A percentile compares a stretch with the other conserved stretches of the same genome.
phyloP scores from a whole-genome alignment of 1,140 invertebrate genomes.

The Penaeus indicus region DNA sequence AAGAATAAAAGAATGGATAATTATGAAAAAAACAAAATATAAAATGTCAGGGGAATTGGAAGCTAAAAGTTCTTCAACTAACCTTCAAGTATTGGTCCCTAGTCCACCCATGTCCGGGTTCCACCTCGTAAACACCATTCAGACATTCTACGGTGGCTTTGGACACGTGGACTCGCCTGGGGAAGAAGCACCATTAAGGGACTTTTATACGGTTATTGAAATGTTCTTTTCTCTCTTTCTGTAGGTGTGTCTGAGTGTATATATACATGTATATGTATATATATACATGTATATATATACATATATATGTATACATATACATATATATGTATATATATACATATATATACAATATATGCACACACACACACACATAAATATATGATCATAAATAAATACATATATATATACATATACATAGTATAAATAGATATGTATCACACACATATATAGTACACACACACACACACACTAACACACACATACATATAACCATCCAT shows the following conservation, averaged over 20 bases:
- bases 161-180: slow-evolving; percentile 91
- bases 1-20: too few species aligned
- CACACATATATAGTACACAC: too few species aligned
- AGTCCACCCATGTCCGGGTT: slow-evolving; percentile 88
- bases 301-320: too few species aligned
- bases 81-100: slow-evolving; percentile 86
- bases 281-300: too few species aligned
- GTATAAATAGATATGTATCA: too few species aligned
- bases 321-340: background rate
- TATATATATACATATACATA: slow-evolving; percentile 36
- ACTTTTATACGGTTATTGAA: background rate
- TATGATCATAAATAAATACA: slow-evolving; percentile 24
- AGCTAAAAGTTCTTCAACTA: slow-evolving; percentile 25
- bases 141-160: slow-evolving; percentile 86
- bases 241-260: too few species aligned
- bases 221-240: too few species aligned
- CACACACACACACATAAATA: background rate
- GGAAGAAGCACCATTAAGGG: slow-evolving; percentile 62
- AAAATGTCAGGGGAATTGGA: background rate
- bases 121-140: slow-evolving; percentile 91
- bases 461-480: too few species aligned
- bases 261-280: too few species aligned
- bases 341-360: slow-evolving; percentile 16
- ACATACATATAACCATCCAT: too few species aligned
- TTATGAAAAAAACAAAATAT: background rate